phyloP scores from a whole-genome alignment of 2,797 vertebrate species.

The Geotrypetes seraphini region DNA sequence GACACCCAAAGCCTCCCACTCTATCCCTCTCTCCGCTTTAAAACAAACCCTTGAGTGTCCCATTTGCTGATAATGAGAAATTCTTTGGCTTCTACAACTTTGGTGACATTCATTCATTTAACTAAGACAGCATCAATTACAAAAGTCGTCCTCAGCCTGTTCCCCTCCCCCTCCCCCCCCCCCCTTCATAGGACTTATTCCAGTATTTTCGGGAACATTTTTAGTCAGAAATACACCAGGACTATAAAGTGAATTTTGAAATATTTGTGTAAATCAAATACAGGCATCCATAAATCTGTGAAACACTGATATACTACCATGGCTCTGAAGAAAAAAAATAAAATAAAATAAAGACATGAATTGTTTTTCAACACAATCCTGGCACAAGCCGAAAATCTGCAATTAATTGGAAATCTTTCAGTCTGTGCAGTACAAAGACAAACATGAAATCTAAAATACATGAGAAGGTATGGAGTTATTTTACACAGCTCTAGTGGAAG shows the following conservation, averaged over 20 bases:
- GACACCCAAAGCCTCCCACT: too few species aligned
- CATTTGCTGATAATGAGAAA: too few species aligned
- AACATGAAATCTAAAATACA: constrained; percentile 4
- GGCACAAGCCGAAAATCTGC: constrained; percentile 12
- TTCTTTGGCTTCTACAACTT: too few species aligned
- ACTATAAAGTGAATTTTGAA: constrained; percentile 20
- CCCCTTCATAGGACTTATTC: too few species aligned
- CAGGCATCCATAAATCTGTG: constrained; percentile 6
- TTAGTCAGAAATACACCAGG: constrained; percentile 11
- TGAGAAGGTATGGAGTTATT: constrained; percentile 36
- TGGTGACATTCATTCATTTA: too few species aligned
- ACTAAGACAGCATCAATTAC: too few species aligned
- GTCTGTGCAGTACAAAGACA: constrained; percentile 21
- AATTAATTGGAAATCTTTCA: constrained; percentile 22
- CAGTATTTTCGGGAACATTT: constrained; percentile 11
- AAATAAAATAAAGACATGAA: too few species aligned
- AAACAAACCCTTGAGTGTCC: too few species aligned
- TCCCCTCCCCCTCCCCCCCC: too few species aligned
- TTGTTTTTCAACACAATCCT: constrained; percentile 11
- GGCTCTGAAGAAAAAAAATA: constrained; percentile 13
- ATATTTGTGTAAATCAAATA: constrained; percentile 24
- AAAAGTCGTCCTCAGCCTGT: too few species aligned
- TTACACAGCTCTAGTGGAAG: constrained; percentile 37
- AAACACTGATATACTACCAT: neutral
- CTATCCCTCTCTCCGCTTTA: too few species aligned